phyloP scores from a whole-genome alignment of 2,888 invertebrate species.

The Cotesia congregata region DNA sequence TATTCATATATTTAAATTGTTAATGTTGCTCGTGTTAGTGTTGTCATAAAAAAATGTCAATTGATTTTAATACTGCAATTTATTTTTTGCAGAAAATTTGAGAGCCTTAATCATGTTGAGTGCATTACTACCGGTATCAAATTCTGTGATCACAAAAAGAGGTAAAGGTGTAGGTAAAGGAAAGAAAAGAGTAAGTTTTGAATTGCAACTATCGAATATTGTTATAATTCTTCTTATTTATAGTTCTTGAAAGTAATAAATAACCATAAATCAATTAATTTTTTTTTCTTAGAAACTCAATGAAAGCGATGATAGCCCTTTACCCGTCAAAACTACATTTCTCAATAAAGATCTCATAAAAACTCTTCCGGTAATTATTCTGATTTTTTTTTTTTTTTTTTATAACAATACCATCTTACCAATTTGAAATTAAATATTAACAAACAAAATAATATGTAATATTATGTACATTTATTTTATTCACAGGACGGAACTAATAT shows the following conservation, averaged over 20 bases:
- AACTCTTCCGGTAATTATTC: too few relatives aligned
- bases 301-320: not conserved
- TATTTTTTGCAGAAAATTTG: constrained; percentile 7
- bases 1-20: not conserved
- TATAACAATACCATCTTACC: not conserved
- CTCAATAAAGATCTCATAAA: too few relatives aligned
- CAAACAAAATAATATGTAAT: not conserved
- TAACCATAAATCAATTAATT: not conserved
- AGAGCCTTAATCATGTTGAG: not conserved
- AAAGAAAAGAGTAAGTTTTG: constrained; percentile 9
- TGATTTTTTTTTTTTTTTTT: not conserved
- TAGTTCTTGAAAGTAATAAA: constrained; percentile 5
- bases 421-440: constrained; percentile 4
- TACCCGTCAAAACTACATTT: too few relatives aligned
- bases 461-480: not conserved
- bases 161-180: not conserved
- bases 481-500: too few relatives aligned
- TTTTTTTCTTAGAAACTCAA: not conserved
- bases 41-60: not conserved
- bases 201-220: constrained; percentile 14
- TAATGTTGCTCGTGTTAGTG: not conserved
- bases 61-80: constrained; percentile 2
- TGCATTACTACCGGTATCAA: constrained; percentile 4
- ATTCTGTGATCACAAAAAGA: not conserved
- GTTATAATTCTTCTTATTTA: constrained; percentile 11